phyloP scores from a whole-genome alignment of 2,113 vertebrate genomes.

The Chlamydotis undulata region DNA sequence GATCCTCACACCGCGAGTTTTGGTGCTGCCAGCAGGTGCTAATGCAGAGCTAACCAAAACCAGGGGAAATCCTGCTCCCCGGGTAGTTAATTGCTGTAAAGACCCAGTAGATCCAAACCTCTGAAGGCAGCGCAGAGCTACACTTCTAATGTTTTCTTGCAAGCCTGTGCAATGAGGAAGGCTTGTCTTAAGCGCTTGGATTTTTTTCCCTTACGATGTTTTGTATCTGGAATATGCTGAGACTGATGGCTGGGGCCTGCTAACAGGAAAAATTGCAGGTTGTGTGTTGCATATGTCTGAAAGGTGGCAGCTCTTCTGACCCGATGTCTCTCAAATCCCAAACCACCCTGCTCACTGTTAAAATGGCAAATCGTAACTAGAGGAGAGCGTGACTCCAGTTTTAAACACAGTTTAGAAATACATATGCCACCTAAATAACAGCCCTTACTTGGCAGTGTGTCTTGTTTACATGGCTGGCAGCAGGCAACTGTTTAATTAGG shows the following conservation, averaged over 20 bases:
- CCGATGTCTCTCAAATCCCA: neutral
- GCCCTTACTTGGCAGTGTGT: neutral
- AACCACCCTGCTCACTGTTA: neutral
- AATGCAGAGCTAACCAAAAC: neutral
- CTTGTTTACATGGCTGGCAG: neutral
- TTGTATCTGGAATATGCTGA: neutral
- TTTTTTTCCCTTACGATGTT: neutral
- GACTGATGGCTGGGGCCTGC: neutral
- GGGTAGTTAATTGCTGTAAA: neutral
- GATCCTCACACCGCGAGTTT: neutral
- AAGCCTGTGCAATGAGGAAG: neutral
- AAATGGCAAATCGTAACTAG: neutral
- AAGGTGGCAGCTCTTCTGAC: neutral
- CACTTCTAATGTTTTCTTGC: rapidly evolving
- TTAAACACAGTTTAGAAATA: neutral
- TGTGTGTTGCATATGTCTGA: neutral
- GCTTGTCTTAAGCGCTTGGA: rapidly evolving
- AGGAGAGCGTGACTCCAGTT: neutral
- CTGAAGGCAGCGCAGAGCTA: neutral
- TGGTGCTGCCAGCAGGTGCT: neutral
- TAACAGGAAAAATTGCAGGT: neutral
- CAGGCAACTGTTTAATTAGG: neutral
- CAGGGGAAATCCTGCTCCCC: neutral
- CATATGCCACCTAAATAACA: neutral
- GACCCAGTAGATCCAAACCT: neutral